A percentile compares a stretch with the other conserved stretches of the same genome.
phyloP scores from a whole-genome alignment of 2,113 vertebrate species.

The Laticauda colubrina region DNA sequence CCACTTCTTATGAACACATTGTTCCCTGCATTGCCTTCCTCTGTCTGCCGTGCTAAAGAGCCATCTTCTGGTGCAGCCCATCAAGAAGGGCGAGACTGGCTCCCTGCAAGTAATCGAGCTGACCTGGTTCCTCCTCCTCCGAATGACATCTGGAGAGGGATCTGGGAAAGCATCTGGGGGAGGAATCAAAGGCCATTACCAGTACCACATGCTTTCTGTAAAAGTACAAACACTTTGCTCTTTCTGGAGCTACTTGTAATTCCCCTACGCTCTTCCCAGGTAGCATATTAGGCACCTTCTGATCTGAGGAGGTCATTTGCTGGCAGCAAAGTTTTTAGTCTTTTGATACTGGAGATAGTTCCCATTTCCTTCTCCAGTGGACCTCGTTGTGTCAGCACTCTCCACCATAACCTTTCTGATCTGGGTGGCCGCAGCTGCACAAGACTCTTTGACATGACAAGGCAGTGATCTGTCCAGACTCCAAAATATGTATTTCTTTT shows the following conservation, averaged over 20 bases:
- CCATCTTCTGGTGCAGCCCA: background rate
- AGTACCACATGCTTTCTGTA: background rate
- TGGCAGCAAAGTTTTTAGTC: background rate
- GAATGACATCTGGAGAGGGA: background rate
- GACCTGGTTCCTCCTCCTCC: background rate
- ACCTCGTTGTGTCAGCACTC: background rate
- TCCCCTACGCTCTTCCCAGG: background rate
- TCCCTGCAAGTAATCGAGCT: rapidly evolving
- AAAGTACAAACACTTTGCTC: background rate
- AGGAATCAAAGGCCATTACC: background rate
- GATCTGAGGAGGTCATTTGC: background rate
- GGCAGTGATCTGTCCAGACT: background rate
- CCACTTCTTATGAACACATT: too few relatives aligned
- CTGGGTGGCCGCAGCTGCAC: background rate
- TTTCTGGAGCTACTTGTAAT: background rate
- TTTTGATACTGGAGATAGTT: background rate
- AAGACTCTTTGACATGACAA: background rate
- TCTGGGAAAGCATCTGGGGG: background rate
- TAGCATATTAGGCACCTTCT: background rate
- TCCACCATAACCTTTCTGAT: background rate
- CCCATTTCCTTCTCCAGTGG: background rate
- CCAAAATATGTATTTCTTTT: background rate
- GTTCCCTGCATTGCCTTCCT: background rate
- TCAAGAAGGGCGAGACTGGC: background rate
- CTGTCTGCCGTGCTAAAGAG: background rate